Evolutionary conservation across 2,888 invertebrate species (phyloP), one percentile per base, ranked within the genome.

Genomic region (Cerastis leucographa): DNA sequence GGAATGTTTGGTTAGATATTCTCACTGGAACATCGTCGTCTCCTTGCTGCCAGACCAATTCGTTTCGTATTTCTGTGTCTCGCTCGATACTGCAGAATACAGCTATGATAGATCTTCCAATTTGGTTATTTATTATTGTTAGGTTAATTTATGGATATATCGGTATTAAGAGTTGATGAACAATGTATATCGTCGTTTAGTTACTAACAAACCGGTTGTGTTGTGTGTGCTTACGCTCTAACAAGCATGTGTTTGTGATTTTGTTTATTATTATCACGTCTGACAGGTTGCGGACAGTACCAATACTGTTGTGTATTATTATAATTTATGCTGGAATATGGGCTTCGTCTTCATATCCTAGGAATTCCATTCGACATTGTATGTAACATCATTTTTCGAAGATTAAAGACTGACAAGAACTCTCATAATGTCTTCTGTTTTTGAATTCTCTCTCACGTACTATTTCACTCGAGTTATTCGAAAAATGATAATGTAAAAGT

Each of bases 131-230:
- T 95, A 96, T 96, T 95, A 94, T 89, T 89, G 88, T 93, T 95
- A 95, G 93, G 92, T 93, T 95, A 94, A 92, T 90, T 92, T 92
- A 92, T 92, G 90, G 89, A 92, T 93, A 89, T 93, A 92, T 91
- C 89, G 92, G 91, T 93, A 91, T 92, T 94, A 94, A 92, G 93
- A 93, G 93, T 94, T 93, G 93, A 94, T 93, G 95, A 95, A 95
- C 95, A 95, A 95, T 94, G 91, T 95, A 93, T 94, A 92, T 92
- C 91, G 90, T 94, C 93, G 89, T 94, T 92, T 92, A 94, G 94
- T 93, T 95, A 96, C 96, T 96, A 96, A 96, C 96, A 94, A 94
- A 92, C 94, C 93, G 96, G 96, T 96, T 96, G 96, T 96, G 96
- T 96, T 92, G 96, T 96, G 96, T 96, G 96, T 94, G 95, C 95